Percentiles rank a stretch among this genome's conserved stretches.
Evolutionary conservation across 2,888 invertebrate species (phyloP).

Genomic region (Melieria omissa): DNA sequence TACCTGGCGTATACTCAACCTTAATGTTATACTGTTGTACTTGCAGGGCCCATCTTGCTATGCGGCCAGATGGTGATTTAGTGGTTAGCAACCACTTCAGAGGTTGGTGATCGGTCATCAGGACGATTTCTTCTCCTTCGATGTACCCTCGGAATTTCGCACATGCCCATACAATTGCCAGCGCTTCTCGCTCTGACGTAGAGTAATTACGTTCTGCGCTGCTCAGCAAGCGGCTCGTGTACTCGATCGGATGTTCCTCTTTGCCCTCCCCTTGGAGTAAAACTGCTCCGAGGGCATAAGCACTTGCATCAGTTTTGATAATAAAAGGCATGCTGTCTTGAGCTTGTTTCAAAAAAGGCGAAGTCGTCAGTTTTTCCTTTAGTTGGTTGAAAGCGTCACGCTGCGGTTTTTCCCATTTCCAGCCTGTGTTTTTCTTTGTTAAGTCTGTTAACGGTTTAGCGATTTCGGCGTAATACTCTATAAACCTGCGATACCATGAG

Average conservation of each 20-base stretch:
- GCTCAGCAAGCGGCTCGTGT: slow-evolving; percentile 26
- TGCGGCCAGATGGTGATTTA: slow-evolving; percentile 62
- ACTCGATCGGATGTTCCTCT: slow-evolving; percentile 42
- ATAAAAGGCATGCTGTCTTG: slow-evolving; percentile 33
- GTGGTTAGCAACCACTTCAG: slow-evolving; percentile 66
- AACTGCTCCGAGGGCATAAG: slow-evolving; percentile 39
- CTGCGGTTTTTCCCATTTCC: slow-evolving; percentile 29
- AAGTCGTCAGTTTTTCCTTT: slow-evolving; percentile 35
- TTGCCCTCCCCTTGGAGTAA: slow-evolving; percentile 41
- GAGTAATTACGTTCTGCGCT: slow-evolving; percentile 60
- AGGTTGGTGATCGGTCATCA: slow-evolving; percentile 58
- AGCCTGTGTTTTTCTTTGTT: slow-evolving; percentile 48
- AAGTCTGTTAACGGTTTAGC: slow-evolving; percentile 52
- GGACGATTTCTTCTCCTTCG: slow-evolving; percentile 58
- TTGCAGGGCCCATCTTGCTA: slow-evolving; percentile 68
- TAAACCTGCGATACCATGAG: slow-evolving; percentile 52
- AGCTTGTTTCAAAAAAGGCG: slow-evolving; percentile 34
- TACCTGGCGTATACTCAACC: no score
- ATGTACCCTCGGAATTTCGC: slow-evolving; percentile 63
- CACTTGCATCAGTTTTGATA: slow-evolving; percentile 40
- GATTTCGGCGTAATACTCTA: slow-evolving; percentile 39
- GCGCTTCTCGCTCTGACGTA: slow-evolving; percentile 63
- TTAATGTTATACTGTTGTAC: no score
- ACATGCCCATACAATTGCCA: slow-evolving; percentile 56
- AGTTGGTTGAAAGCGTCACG: slow-evolving; percentile 44